Percentiles rank a stretch among this genome's conserved stretches.
Evolutionary conservation across 2,113 vertebrate genomes (phyloP).

Genomic region (Struthidea cinerea): DNA sequence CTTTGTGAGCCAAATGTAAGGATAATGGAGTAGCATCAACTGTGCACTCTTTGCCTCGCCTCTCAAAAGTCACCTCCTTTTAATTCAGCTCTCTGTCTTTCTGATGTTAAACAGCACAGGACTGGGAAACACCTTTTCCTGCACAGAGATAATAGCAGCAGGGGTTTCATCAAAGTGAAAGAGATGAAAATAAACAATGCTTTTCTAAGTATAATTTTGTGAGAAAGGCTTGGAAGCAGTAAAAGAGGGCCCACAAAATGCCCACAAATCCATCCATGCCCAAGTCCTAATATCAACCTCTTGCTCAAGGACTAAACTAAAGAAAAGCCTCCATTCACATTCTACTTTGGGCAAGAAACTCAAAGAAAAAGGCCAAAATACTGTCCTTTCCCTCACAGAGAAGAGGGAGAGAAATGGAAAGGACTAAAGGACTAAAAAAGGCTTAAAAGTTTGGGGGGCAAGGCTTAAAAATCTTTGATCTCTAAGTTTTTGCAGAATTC

Average conservation of each 20-base stretch:
- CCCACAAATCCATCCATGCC: neutral
- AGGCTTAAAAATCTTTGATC: neutral
- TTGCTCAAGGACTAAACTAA: neutral
- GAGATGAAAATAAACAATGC: neutral
- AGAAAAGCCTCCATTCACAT: neutral
- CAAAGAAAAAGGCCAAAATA: neutral
- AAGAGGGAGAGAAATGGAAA: neutral
- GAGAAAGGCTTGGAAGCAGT: neutral
- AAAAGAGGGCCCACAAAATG: neutral
- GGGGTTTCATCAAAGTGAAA: neutral
- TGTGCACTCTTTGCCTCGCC: neutral
- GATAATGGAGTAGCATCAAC: neutral
- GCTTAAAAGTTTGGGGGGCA: neutral
- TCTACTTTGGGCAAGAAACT: neutral
- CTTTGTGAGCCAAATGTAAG: neutral
- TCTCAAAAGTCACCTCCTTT: neutral
- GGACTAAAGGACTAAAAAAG: neutral
- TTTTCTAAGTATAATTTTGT: neutral
- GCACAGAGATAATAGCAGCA: accelerated
- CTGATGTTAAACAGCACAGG: neutral
- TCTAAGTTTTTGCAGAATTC: neutral
- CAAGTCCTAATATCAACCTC: neutral
- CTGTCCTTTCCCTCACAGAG: neutral
- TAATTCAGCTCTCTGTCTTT: neutral
- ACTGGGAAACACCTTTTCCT: neutral